These are phyloP conservation scores for Scaptomyza hsui DNA, from an alignment of 1,140 invertebrate genomes.

Conservation along the genomic window DNA sequence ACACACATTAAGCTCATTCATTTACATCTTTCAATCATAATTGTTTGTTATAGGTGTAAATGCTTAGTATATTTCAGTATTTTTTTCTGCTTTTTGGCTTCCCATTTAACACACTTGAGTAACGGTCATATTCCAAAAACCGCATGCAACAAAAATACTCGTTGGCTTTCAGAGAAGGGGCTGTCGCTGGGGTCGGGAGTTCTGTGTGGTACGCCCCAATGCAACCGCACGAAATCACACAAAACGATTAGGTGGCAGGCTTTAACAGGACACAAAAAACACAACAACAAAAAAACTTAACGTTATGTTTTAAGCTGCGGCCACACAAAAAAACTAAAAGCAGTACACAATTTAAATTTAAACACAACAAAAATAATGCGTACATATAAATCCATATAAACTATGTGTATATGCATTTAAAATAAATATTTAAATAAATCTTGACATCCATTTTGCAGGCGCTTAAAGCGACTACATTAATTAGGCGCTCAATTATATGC, in stretches of 20 bases:
- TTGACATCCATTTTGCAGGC: conserved; percentile 19
- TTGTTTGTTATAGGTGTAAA: too few species aligned
- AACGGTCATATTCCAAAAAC: neutral
- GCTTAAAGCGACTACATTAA: conserved; percentile 39
- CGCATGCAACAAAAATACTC: conserved; percentile 8
- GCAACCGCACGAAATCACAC: conserved; percentile 69
- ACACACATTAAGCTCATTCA: neutral
- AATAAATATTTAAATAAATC: conserved; percentile 29
- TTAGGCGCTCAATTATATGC: conserved; percentile 23
- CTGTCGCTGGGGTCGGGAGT: neutral
- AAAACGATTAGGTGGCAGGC: conserved; percentile 69
- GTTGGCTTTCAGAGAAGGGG: neutral
- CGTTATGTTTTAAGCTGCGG: conserved; percentile 32
- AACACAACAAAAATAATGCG: conserved; percentile 5
- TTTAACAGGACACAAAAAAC: conserved; percentile 14
- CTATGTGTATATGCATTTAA: neutral
- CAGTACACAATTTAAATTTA: conserved; percentile 14
- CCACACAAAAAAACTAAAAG: conserved; percentile 14
- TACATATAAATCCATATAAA: conserved; percentile 5
- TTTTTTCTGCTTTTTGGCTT: conserved; percentile 6
- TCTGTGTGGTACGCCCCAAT: conserved; percentile 59
- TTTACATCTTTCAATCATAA: neutral
- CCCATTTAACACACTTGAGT: conserved; percentile 28
- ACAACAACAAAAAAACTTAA: conserved; percentile 22
- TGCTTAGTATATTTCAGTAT: neutral